Evolutionary conservation across 92 coral and sea anemone genomes (phyloP), one percentile per base, ranked within the genome.

Genomic region (Heliopora coerulea): DNA sequence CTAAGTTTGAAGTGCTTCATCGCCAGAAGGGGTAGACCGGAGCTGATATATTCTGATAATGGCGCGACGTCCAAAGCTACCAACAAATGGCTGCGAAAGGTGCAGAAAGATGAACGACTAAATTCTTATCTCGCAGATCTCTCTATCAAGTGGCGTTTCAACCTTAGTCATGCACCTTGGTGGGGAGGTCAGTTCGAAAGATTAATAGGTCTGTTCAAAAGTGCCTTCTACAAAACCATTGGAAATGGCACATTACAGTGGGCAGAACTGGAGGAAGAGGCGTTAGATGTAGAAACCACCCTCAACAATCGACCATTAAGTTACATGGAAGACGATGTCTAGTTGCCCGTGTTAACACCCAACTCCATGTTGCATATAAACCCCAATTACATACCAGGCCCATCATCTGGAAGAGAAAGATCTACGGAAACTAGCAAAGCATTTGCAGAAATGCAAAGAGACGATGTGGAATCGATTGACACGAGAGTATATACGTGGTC

Each of bases 401-500:
- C 69, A 57, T 10, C 78, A 68, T 42, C 31, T 34, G 4, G 49
- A 24, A n/a, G 78, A 79, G 32, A 42, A 37, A 44, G 70, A 79
- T 63, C 46, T 79, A 14, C 29, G 54, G 56, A 79, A 68, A 40
- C 54, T 75, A 61, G 77, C 74, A 32, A 54, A 41, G 31, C 68
- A 67, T 57, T 33, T 79, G 59, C 24, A 29, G 23, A 27, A 57
- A 21, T 67, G 77, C 31, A 79, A 79, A 23, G 78, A 79, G 30
- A 64, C 56, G 27, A 65, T 79, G 50, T 79, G 77, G 78, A 54
- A 52, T n/a, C 83, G 68, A 29, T 79, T 77, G 83, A 54, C 83
- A 23, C 49, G 56, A 18, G 82, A 78, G 41, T 66, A 78, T 50
- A 28, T 78, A 27, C 17, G 75, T 7, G 62, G 56, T 8, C 75